Evolutionary conservation across 2,113 vertebrate genomes (phyloP), one percentile per base, ranked within the genome.

Genomic region (Stigmatopora argus): DNA sequence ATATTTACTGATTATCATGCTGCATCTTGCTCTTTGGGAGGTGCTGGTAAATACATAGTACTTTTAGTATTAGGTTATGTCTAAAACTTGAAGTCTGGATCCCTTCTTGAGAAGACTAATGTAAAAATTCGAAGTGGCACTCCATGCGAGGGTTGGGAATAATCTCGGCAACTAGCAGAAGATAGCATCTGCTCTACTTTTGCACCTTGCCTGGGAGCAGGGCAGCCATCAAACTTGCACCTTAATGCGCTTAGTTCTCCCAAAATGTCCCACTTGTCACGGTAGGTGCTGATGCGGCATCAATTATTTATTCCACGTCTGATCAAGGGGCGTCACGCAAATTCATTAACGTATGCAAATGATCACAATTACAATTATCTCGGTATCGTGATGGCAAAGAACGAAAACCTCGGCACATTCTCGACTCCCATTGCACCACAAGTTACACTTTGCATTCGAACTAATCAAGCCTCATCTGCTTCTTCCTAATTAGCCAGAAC

Each of bases 281-380:
- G 76, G 76, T 80, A 73, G 83, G 85, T 80, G 82, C 88, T 90
- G 87, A 89, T 89, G 79, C 73, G 0, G 79, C 89, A 87, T 89
- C 89, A 89, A 88, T 91, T 89, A 90, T 90, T 87, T 89, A 87
- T 89, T 90, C 73, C 88, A 87, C 86, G 78, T 89, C 82, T 78
- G 83, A 91, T 89, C 85, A 82, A 80, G 84, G 80, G 79, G 86
- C 85, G 80, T 85, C 84, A 86, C 79, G 75, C 85, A 90, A 90
- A 89, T 91, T 89, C 85, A 89, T 92, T 91, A 90, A 88, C 89
- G 82, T 91, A 91, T 91, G 90, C 88, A 90, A 91, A 91, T 91
- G 72, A 85, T 87, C 85, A 85, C 87, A 89, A 90, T 91, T 90
- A 88, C 88, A 89, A 89, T 89, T 90, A 89, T 91, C 87, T 89